Evolutionary conservation across 2,113 vertebrate genomes (phyloP).

Genomic region (Pteruthius melanotis): DNA sequence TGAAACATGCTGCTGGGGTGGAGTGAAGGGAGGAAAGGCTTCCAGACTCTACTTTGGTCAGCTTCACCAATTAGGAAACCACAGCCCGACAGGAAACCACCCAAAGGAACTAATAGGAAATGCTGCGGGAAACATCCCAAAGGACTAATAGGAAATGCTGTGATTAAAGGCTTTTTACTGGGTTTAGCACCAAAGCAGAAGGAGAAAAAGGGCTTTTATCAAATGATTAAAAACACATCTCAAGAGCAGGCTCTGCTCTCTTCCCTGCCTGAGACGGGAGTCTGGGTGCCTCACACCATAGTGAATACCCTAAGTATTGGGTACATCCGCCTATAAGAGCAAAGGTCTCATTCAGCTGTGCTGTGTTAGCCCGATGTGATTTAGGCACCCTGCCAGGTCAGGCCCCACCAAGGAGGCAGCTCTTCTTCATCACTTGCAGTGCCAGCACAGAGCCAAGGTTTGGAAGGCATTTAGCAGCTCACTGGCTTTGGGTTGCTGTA

Average conservation of each 20-base stretch:
- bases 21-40: not conserved
- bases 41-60: not conserved
- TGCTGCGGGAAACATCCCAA: not conserved
- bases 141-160: not conserved
- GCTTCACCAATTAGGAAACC: slow-evolving; percentile 11
- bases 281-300: not conserved
- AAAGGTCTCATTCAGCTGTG: accelerated
- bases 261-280: not conserved
- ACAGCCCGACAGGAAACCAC: not conserved
- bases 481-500: not conserved
- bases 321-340: not conserved
- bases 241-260: not conserved
- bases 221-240: not conserved
- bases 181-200: not conserved
- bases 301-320: not conserved
- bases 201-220: not conserved
- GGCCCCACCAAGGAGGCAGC: not conserved
- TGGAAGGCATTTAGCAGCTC: not conserved
- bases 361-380: not conserved
- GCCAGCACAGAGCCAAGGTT: not conserved
- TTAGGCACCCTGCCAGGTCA: not conserved
- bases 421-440: not conserved
- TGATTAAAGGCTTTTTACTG: slow-evolving; percentile 7
- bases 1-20: accelerated
- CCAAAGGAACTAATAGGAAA: not conserved